phyloP scores from a whole-genome alignment of 2,888 invertebrate species.

The Rhagonycha lutea region DNA sequence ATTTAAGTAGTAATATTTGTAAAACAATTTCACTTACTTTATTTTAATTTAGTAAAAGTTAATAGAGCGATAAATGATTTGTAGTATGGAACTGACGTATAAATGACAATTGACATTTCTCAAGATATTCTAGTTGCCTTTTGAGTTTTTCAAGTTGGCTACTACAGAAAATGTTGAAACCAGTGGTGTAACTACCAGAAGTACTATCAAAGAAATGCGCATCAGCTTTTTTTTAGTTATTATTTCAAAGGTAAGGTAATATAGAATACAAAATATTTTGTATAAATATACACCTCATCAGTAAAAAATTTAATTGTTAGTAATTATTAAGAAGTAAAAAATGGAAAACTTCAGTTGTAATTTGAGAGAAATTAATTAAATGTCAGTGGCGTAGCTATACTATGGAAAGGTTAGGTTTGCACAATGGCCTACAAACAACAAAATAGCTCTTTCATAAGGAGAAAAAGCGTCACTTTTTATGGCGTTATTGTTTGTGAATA shows the following conservation, averaged over 20 bases:
- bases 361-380: too few relatives aligned
- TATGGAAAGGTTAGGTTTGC: too few relatives aligned
- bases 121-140: background rate
- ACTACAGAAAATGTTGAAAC: background rate
- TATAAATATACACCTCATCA: too few relatives aligned
- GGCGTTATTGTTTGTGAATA: too few relatives aligned
- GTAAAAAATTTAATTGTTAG: too few relatives aligned
- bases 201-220: background rate
- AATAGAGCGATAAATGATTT: background rate
- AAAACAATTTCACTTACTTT: background rate
- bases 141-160: background rate
- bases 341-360: too few relatives aligned
- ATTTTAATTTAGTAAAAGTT: background rate
- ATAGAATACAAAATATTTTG: too few relatives aligned
- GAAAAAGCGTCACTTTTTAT: too few relatives aligned
- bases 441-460: too few relatives aligned
- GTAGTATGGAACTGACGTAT: background rate
- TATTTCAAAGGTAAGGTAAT: background rate
- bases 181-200: background rate
- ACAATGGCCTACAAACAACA: too few relatives aligned
- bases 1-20: background rate
- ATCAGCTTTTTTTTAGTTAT: background rate
- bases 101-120: background rate
- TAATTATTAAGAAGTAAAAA: too few relatives aligned
- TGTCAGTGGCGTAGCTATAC: too few relatives aligned